Conservation (phyloP, 2,797 vertebrate genomes). For the Platalea minor region DNA sequence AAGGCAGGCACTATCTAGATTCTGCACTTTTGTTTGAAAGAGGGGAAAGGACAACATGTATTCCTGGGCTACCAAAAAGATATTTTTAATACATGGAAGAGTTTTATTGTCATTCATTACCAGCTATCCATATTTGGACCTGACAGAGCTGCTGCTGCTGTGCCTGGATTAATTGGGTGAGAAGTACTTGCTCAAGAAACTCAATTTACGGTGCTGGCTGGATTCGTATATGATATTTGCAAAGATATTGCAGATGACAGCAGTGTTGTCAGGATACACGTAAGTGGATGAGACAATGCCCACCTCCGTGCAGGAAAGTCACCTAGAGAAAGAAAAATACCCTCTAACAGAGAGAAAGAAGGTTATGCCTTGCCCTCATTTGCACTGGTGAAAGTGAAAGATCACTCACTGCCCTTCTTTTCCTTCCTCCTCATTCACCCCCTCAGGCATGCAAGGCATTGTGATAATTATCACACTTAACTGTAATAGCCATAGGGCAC, state of each 20-base stretch:
- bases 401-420: neutral
- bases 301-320: neutral
- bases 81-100: neutral
- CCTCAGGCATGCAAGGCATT: neutral
- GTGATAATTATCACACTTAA: neutral
- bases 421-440: neutral
- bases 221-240: neutral
- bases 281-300: neutral
- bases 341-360: neutral
- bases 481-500: neutral
- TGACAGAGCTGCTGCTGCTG: neutral
- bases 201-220: neutral
- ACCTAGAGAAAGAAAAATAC: neutral
- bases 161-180: neutral
- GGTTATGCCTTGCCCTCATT: neutral
- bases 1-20: neutral
- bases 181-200: neutral
- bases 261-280: neutral
- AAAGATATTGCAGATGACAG: neutral
- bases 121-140: neutral
- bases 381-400: neutral
- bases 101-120: neutral
- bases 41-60: neutral
- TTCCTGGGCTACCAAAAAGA: neutral
- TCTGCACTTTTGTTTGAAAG: neutral